Conservation (phyloP, 2,113 vertebrate species). For the Microtus montanus region DNA sequence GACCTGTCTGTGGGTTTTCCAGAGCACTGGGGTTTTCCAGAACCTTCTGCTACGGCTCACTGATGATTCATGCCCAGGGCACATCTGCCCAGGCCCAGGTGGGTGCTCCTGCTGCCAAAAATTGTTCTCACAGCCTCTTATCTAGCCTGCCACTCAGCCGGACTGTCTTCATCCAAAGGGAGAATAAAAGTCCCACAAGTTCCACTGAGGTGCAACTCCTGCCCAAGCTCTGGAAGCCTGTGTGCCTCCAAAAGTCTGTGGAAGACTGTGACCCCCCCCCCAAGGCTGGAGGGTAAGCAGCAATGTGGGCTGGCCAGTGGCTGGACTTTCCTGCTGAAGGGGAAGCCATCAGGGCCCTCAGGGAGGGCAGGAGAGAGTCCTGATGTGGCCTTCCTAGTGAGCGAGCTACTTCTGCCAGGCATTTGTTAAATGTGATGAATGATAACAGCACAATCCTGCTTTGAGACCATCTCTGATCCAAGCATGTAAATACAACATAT, state of each 20-base stretch:
- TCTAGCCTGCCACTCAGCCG: background rate
- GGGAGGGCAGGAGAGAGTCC: rapidly evolving
- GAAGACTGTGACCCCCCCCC: background rate
- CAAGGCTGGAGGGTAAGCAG: background rate
- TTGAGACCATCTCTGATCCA: background rate
- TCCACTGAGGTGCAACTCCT: background rate
- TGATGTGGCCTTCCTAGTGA: background rate
- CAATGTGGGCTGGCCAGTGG: background rate
- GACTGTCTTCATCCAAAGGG: background rate
- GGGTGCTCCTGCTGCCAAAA: background rate
- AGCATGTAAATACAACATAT: rapidly evolving
- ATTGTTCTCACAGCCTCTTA: background rate
- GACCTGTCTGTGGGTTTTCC: slow-evolving; percentile 29
- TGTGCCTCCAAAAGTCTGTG: background rate
- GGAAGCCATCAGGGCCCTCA: background rate
- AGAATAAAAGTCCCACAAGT: background rate
- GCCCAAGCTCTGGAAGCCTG: background rate
- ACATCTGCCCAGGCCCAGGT: background rate
- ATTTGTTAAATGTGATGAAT: background rate
- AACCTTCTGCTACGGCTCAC: background rate
- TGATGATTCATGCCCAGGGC: background rate
- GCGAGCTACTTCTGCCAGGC: background rate
- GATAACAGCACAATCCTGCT: no score
- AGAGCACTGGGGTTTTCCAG: slow-evolving; percentile 26
- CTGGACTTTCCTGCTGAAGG: background rate